phyloP scores from a whole-genome alignment of 2,888 invertebrate species.

The Nephrotoma appendiculata region DNA sequence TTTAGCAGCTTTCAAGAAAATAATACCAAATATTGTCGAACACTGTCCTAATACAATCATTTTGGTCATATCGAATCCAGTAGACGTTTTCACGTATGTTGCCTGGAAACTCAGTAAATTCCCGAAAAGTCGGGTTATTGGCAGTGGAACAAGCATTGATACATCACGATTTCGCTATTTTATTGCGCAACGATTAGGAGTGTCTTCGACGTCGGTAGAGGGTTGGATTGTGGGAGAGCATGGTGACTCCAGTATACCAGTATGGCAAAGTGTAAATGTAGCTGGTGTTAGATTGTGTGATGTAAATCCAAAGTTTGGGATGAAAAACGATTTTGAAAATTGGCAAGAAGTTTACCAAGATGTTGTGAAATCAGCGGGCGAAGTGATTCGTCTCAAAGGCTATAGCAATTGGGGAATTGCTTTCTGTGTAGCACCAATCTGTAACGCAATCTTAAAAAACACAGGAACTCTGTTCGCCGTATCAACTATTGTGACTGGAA shows the following conservation, averaged over 20 bases:
- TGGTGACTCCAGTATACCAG: conserved; percentile 71
- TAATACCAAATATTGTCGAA: conserved; percentile 44
- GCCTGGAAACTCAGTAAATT: conserved; percentile 78
- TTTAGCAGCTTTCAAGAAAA: conserved; percentile 62
- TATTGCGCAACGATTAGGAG: conserved; percentile 57
- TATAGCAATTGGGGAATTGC: conserved; percentile 82
- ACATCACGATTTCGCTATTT: conserved; percentile 73
- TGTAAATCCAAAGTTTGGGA: conserved; percentile 52
- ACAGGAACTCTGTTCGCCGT: conserved; percentile 54
- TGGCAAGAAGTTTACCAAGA: conserved; percentile 57
- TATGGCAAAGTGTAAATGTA: conserved; percentile 81
- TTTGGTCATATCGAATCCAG: conserved; percentile 73
- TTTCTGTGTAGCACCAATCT: conserved; percentile 50
- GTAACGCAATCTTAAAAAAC: conserved; percentile 50
- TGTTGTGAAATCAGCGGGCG: conserved; percentile 63
- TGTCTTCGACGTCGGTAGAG: conserved; percentile 65
- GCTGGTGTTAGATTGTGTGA: conserved; percentile 65
- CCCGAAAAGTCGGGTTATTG: conserved; percentile 67
- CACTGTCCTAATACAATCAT: conserved; percentile 69
- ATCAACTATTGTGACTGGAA: conserved; percentile 54
- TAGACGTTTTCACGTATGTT: conserved; percentile 77
- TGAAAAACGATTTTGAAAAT: conserved; percentile 50
- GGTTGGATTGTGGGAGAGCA: conserved; percentile 87
- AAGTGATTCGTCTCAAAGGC: conserved; percentile 64
- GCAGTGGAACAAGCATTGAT: conserved; percentile 81